Evolutionary conservation across 37 sponge, comb jelly and placozoan species (phyloP).

Genomic region (Aplysina aerophoba): DNA sequence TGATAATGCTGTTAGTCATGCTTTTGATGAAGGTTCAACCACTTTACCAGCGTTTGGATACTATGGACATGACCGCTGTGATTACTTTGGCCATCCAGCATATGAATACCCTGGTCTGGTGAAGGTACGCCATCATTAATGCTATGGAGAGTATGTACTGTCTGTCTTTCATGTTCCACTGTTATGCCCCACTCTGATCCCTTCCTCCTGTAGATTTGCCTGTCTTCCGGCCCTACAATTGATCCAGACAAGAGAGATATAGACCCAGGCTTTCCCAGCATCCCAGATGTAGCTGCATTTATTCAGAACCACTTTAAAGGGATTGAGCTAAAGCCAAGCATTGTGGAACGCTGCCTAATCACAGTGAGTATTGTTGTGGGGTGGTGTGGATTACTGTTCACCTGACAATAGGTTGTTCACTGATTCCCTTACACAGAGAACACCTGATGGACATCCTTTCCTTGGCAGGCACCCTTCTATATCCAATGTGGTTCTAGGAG

Average conservation of each 20-base stretch:
- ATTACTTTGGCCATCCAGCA: no score
- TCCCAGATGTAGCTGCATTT: constrained; percentile 9
- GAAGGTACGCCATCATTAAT: background rate
- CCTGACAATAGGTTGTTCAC: background rate
- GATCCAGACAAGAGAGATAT: constrained; percentile 37
- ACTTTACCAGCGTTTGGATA: no score
- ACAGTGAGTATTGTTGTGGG: constrained; percentile 31
- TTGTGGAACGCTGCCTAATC: constrained; percentile 67
- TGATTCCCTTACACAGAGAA: background rate
- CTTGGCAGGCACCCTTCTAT: constrained; percentile 70
- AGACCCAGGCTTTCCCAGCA: background rate
- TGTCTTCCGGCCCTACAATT: background rate
- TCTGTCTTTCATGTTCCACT: background rate
- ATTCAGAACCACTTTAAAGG: constrained; percentile 22
- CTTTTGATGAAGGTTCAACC: background rate
- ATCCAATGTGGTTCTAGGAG: constrained; percentile 67
- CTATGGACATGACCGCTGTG: no score
- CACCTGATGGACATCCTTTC: constrained; percentile 62
- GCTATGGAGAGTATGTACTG: background rate
- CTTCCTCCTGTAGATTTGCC: constrained; percentile 14
- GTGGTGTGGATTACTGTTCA: background rate
- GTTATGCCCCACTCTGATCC: no score
- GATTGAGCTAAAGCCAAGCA: constrained; percentile 34
- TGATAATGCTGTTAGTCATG: background rate
- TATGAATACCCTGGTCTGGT: background rate